phyloP scores from a whole-genome alignment of 2,113 vertebrate genomes.

The Agelaius phoeniceus region DNA sequence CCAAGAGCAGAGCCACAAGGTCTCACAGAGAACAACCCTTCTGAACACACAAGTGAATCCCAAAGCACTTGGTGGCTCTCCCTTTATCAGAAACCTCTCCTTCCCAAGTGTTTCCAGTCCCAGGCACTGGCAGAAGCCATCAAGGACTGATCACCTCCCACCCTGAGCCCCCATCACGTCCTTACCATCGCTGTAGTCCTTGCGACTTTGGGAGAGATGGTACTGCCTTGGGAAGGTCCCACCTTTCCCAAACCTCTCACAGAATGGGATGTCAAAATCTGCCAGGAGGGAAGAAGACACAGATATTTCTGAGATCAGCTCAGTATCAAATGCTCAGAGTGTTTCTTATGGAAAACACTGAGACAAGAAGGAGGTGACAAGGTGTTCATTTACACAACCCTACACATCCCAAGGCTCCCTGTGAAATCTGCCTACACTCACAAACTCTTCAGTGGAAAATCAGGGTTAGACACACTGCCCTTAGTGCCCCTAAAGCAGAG shows the following conservation, averaged over 20 bases:
- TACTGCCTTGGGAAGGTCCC: slow-evolving; percentile 91
- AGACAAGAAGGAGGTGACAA: background rate
- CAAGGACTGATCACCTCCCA: accelerated
- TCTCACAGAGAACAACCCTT: background rate
- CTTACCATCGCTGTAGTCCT: slow-evolving; percentile 91
- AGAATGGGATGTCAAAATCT: slow-evolving; percentile 69
- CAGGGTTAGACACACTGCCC: background rate
- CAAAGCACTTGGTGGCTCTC: background rate
- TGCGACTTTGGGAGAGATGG: slow-evolving; percentile 86
- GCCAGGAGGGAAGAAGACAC: background rate
- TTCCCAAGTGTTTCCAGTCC: background rate
- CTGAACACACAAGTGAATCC: background rate
- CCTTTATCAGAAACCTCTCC: background rate
- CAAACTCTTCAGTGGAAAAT: background rate
- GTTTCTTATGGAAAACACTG: background rate
- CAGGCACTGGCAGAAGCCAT: background rate
- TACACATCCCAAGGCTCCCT: background rate
- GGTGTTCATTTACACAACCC: background rate
- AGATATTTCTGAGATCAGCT: background rate
- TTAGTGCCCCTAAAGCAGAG: background rate
- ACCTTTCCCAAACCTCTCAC: slow-evolving; percentile 84
- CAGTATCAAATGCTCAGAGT: background rate
- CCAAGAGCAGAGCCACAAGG: background rate
- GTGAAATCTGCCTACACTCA: background rate
- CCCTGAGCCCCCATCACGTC: accelerated